Evolutionary conservation across 2,797 vertebrate genomes (phyloP).

Genomic region (Huso huso): DNA sequence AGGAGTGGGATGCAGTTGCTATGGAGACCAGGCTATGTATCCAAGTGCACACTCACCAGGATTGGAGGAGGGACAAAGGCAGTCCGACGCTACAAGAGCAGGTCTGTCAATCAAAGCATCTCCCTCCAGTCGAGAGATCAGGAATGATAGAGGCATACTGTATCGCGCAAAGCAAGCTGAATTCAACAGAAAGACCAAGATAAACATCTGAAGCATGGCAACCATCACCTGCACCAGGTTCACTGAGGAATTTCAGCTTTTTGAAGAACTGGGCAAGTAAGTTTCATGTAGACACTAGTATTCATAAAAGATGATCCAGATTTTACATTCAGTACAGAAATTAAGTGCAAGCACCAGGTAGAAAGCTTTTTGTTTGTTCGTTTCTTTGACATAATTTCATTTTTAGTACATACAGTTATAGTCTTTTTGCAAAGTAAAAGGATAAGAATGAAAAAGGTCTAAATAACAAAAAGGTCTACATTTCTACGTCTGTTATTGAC

Average conservation of each 20-base stretch:
- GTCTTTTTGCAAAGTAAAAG: background rate
- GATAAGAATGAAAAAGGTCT: background rate
- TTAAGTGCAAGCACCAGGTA: background rate
- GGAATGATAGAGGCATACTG: constrained; percentile 19
- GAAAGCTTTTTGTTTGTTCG: background rate
- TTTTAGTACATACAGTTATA: background rate
- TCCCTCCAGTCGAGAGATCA: constrained; percentile 44
- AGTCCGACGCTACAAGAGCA: constrained; percentile 15
- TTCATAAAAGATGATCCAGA: background rate
- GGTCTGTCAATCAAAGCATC: constrained; percentile 63
- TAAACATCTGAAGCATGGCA: constrained; percentile 65
- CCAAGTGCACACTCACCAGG: constrained; percentile 71
- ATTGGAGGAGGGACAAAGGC: constrained; percentile 47
- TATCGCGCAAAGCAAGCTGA: constrained; percentile 6
- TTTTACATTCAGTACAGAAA: background rate
- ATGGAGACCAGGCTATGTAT: constrained; percentile 64
- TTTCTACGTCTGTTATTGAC: too few species aligned
- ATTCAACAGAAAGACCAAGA: constrained; percentile 8
- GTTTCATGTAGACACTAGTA: constrained; percentile 38
- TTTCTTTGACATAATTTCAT: background rate
- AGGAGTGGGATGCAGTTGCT: constrained; percentile 58
- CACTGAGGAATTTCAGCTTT: constrained; percentile 96
- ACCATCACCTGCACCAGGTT: constrained; percentile 97
- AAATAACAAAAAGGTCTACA: background rate
- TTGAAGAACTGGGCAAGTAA: constrained; percentile 97